Evolutionary conservation across 2,113 vertebrate genomes (phyloP).

Genomic region (Pachycephala philippinensis): DNA sequence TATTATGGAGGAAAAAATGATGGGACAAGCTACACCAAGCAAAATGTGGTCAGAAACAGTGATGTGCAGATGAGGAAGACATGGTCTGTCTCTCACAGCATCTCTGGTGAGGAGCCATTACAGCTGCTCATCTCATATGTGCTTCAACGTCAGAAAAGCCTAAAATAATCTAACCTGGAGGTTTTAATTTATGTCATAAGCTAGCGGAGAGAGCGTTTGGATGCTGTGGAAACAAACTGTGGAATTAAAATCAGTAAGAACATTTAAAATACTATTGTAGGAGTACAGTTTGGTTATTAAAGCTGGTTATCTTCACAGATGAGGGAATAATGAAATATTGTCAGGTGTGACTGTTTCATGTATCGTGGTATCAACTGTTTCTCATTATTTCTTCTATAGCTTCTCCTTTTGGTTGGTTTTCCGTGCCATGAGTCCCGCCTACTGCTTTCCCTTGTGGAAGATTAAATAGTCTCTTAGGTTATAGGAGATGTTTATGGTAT

Average conservation of each 20-base stretch:
- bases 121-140: neutral
- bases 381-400: neutral
- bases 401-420: neutral
- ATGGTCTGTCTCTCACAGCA: neutral
- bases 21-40: neutral
- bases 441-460: neutral
- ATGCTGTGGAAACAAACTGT: neutral
- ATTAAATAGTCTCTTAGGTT: neutral
- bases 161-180: neutral
- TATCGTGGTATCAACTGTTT: neutral
- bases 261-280: neutral
- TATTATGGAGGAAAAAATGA: neutral
- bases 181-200: neutral
- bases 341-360: neutral
- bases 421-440: neutral
- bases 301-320: neutral
- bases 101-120: neutral
- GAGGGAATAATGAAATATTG: neutral
- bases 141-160: neutral
- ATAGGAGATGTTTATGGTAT: neutral
- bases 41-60: neutral
- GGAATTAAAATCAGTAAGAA: neutral
- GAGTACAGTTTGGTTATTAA: neutral
- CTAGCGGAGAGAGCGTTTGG: neutral
- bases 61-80: neutral